phyloP scores from a whole-genome alignment of 2,797 vertebrate genomes.

The Tolypeutes matacus region DNA sequence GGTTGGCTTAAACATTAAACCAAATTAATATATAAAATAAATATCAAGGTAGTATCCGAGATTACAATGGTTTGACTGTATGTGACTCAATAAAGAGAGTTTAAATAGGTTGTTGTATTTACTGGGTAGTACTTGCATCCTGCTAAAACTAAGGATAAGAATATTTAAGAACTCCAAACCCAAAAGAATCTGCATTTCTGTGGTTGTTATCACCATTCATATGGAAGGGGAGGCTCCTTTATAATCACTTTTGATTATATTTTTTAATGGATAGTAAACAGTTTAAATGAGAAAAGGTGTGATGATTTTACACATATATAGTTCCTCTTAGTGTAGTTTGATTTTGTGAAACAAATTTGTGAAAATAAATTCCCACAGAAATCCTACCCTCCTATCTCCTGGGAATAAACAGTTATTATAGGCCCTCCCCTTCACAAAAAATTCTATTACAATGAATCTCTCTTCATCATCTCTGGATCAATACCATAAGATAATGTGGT shows the following conservation, averaged over 20 bases:
- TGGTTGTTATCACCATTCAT: not conserved
- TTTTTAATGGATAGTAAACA: constrained; percentile 51
- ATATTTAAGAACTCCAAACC: not conserved
- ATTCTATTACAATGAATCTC: constrained; percentile 44
- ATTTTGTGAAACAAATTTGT: constrained; percentile 47
- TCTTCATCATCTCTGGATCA: constrained; percentile 9
- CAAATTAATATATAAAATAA: not conserved
- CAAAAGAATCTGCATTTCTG: not conserved
- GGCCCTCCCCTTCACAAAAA: constrained; percentile 27
- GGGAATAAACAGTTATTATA: constrained; percentile 27
- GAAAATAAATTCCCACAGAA: constrained; percentile 38
- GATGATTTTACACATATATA: not conserved
- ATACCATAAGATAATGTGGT: not conserved
- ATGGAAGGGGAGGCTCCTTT: not conserved
- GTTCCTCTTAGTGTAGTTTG: constrained; percentile 13
- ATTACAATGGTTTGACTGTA: constrained; percentile 68
- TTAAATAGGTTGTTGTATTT: constrained; percentile 59
- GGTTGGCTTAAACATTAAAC: constrained; percentile 65
- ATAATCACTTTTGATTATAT: not conserved
- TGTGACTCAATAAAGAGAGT: constrained; percentile 47
- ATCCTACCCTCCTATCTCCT: not conserved
- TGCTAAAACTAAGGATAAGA: not conserved
- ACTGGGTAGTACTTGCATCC: not conserved
- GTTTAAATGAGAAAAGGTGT: constrained; percentile 34
- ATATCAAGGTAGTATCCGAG: constrained; percentile 49